Evolutionary conservation across 2,797 vertebrate genomes (phyloP), one percentile per base, ranked within the genome.

Genomic region (Gymnodraco acuticeps): DNA sequence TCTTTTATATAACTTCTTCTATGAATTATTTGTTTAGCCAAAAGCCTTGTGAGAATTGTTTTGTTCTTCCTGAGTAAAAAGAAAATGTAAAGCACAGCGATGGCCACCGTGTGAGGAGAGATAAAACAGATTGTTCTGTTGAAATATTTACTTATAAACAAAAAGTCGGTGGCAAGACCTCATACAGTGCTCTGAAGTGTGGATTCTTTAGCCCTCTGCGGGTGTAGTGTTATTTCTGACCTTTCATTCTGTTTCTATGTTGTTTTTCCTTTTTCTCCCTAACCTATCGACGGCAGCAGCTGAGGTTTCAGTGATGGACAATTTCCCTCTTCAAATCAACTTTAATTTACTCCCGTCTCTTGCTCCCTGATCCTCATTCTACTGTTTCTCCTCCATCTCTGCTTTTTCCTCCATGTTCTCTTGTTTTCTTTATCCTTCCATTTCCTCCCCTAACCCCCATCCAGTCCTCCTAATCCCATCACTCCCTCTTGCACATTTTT

Each of bases 91-190:
- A 75, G 65, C 27, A 38, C 19, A 75, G 70, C 1, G 20, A 60
- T 51, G 41, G 56, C 31, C 47, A 66, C 60, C n/a, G 43, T 59
- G 56, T 16, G n/a, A 60, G 62, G 10, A 14, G 14, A 62, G 65
- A 86, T 76, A 43, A 86, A 82, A 86, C n/a, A 2, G 55, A 50
- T 20, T 70, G 38, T 13, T 10, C 66, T 70, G 47, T 23, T 87
- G 23, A 88, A 85, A 88, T 84, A 82, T 87, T 85, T 77, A 88
- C 77, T 67, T 48, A 23, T 55, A 55, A 53, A 71, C 38, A 42
- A 65, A 70, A 58, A n/a, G 56, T 73, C 33, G 0, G 46, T 14
- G 3, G 31, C 43, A 47, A 50, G 61, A 47, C 50, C 48, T 48
- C n/a, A 38, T 51, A 67, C 65, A 19, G 38, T 13, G 20, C 50